These are phyloP conservation scores for Lophura nycthemera DNA, from an alignment of 2,113 vertebrate genomes.

Conservation along the genomic window DNA sequence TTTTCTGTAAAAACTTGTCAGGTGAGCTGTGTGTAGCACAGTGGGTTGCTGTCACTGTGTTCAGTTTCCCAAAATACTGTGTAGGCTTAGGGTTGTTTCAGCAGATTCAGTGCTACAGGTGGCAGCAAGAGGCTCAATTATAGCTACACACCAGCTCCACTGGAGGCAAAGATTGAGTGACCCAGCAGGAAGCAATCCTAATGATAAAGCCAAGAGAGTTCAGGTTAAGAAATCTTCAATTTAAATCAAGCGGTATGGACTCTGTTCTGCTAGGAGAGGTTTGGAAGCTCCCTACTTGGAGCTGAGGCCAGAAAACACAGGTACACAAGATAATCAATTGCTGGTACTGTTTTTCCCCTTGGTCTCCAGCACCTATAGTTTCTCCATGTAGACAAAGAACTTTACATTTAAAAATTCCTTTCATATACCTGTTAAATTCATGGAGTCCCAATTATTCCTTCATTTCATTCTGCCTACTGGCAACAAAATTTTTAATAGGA, in stretches of 20 bases:
- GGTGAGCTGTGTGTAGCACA: background rate
- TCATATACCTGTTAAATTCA: background rate
- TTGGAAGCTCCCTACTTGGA: background rate
- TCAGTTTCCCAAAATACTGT: background rate
- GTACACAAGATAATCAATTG: background rate
- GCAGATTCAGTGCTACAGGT: background rate
- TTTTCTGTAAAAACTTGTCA: background rate
- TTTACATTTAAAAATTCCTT: background rate
- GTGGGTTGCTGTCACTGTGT: background rate
- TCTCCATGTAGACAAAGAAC: background rate
- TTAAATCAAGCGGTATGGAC: conserved; percentile 4
- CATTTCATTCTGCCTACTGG: background rate
- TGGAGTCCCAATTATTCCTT: background rate
- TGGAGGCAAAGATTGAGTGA: background rate
- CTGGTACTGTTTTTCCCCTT: background rate
- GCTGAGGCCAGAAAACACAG: background rate
- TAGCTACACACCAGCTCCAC: background rate
- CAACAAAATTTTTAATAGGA: background rate
- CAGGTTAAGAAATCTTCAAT: conserved; percentile 12
- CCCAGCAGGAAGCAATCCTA: conserved; percentile 5
- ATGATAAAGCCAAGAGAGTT: conserved; percentile 6
- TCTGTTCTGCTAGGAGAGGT: background rate
- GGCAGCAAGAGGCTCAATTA: background rate
- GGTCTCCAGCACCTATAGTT: background rate
- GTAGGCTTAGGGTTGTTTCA: background rate